These are phyloP conservation scores for Threskiornis aethiopicus DNA, from an alignment of 2,797 vertebrate species.

Conservation along the genomic window DNA sequence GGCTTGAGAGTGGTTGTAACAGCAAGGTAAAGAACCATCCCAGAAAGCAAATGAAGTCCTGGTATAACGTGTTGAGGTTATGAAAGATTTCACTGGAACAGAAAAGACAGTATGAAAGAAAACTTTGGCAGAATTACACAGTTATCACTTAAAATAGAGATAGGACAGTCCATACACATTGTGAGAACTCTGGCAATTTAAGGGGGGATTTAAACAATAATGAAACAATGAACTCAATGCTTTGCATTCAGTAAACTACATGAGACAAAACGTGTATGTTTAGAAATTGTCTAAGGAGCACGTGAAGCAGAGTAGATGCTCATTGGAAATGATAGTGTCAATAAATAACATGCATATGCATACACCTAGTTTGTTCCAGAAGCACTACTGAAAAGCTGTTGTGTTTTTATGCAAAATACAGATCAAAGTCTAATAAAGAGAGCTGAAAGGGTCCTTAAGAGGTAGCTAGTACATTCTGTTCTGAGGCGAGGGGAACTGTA, in stretches of 20 bases:
- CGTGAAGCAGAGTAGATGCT: not conserved
- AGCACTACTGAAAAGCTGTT: not conserved
- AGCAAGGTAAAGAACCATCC: not conserved
- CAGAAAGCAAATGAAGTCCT: not conserved
- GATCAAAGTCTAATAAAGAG: not conserved
- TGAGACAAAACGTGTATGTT: not conserved
- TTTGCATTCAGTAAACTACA: not conserved
- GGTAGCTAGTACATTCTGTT: not conserved
- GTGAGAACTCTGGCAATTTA: not conserved
- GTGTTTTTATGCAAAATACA: not conserved
- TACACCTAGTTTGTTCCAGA: not conserved
- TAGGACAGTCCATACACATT: not conserved
- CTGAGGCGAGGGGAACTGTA: not conserved
- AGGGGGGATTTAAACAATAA: not conserved
- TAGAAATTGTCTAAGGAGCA: not conserved
- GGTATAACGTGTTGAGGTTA: not conserved
- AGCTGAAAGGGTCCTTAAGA: not conserved
- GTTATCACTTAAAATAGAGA: not conserved
- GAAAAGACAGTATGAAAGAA: not conserved
- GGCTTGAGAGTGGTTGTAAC: not conserved
- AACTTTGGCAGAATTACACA: not conserved
- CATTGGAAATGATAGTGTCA: not conserved
- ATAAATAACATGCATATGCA: not conserved
- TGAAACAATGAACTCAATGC: not conserved
- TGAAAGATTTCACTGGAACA: not conserved